Conservation (phyloP, 1,140 invertebrate genomes). For the Himalopsyche phryganea region DNA sequence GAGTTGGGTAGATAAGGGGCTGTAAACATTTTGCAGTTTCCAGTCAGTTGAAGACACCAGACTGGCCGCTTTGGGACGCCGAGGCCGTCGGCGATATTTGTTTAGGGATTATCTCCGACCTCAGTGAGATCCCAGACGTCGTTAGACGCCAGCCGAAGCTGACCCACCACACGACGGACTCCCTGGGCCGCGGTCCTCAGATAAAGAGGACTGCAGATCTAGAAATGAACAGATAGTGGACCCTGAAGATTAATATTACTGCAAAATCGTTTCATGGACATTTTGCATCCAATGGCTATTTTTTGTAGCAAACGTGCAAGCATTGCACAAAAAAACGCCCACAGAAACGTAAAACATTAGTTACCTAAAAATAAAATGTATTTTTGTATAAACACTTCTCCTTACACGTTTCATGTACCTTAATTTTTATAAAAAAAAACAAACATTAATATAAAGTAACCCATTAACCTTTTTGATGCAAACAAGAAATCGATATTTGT, state of each 20-base stretch:
- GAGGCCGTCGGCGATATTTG: slow-evolving; percentile 27
- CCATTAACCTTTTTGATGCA: too few relatives aligned
- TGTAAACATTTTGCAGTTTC: neutral
- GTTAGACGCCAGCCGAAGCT: slow-evolving; percentile 20
- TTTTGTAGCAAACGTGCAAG: too few relatives aligned
- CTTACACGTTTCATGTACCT: too few relatives aligned
- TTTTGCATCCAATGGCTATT: too few relatives aligned
- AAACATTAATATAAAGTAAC: too few relatives aligned
- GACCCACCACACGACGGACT: slow-evolving; percentile 7
- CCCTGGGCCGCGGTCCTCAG: neutral
- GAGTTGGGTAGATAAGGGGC: neutral
- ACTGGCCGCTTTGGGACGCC: neutral
- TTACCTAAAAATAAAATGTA: too few relatives aligned
- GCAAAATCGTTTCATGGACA: neutral
- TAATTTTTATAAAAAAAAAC: too few relatives aligned
- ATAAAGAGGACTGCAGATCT: slow-evolving; percentile 1
- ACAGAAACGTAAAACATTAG: too few relatives aligned
- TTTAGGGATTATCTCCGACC: slow-evolving; percentile 35
- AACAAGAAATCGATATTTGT: too few relatives aligned
- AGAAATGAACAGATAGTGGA: slow-evolving; percentile 9
- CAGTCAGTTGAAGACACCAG: slow-evolving; percentile 1
- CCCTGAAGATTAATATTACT: slow-evolving; percentile 29
- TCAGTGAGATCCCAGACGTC: slow-evolving; percentile 31
- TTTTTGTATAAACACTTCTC: too few relatives aligned
- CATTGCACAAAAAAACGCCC: too few relatives aligned